Base-by-base conservation (phyloP, 1,140 invertebrate species). In the Holcopasites calliopsidis region DNA sequence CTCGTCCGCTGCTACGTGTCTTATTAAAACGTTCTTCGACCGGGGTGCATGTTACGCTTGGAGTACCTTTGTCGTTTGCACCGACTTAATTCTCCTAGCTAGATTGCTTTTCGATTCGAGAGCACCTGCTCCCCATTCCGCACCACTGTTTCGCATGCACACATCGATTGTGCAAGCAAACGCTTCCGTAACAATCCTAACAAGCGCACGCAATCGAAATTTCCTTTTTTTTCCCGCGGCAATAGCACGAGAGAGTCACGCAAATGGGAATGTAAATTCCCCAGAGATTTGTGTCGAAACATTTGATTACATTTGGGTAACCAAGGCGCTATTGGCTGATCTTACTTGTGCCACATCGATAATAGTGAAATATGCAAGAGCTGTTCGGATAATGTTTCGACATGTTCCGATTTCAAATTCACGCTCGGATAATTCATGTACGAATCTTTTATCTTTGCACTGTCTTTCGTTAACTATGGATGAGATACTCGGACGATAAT, bases 11-110 rank as follows among this genome's bases (percentile, higher is more conserved):
- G 60, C 77, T 80, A 74, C 76, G 35, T 79, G 55, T 61, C 78
- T 80, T 80, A 80, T 80, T 80, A 80, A 79, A 80, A 80, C 76
- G 64, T 80, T 75, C 77, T 62, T 62, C 55, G 64, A 26, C 33
- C 31, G 33, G 42, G 42, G n/a, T 44, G 21, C 55, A 44, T 11
- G 68, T 70, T 60, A 60, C 42, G 16, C 40, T 10, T 18, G 18
- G 11, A 70, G 68, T 26, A 33, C 68, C 21, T 42, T 71, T 33
- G 52, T 71, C 68, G 42, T 42, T 71, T 33, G 31, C 35, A 26
- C 42, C 68, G 68, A 49, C 55, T 28, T 71, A 26, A 71, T 71
- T 60, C 44, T 18, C 40, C 10, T 16, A 18, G 55, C 28, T 8
- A 23, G 55, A 71, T 61, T 61, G 38, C 55, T 49, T 35, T 38